phyloP scores from a whole-genome alignment of 2,113 vertebrate genomes.

The Meleagris gallopavo region DNA sequence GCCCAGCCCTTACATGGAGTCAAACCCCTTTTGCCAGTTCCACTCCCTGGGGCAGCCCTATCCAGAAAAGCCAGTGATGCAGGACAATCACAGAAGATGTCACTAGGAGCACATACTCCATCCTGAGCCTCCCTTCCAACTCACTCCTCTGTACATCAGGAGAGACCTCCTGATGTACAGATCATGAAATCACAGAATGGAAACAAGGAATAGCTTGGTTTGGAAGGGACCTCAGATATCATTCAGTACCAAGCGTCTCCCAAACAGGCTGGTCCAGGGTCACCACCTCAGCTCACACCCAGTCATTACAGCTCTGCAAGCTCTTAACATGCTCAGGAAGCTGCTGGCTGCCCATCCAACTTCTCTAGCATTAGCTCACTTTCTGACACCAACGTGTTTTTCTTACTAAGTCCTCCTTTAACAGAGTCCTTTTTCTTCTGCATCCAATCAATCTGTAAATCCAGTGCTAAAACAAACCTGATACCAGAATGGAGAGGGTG shows the following conservation, averaged over 20 bases:
- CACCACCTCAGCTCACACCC: not conserved
- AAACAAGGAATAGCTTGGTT: no score
- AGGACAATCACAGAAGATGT: not conserved
- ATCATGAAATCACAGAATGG: no score
- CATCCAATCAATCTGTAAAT: not conserved
- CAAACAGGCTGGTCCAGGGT: fast-evolving
- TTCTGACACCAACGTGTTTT: not conserved
- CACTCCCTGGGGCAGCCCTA: not conserved
- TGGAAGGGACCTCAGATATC: no score
- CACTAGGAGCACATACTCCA: fast-evolving
- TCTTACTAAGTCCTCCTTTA: not conserved
- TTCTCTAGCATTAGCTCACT: not conserved
- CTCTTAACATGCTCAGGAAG: not conserved
- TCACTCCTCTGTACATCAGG: not conserved
- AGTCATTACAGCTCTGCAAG: not conserved
- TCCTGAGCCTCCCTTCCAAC: not conserved
- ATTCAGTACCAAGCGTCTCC: no score
- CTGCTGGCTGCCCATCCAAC: not conserved
- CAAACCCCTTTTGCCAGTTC: not conserved
- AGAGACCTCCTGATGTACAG: not conserved
- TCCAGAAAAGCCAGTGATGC: not conserved
- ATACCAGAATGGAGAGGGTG: fast-evolving
- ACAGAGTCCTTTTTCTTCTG: not conserved
- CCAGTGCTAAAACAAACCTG: fast-evolving
- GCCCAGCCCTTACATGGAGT: not conserved